Base-by-base conservation (phyloP, 2,888 invertebrate species). In the Nymphalis c-album region DNA sequence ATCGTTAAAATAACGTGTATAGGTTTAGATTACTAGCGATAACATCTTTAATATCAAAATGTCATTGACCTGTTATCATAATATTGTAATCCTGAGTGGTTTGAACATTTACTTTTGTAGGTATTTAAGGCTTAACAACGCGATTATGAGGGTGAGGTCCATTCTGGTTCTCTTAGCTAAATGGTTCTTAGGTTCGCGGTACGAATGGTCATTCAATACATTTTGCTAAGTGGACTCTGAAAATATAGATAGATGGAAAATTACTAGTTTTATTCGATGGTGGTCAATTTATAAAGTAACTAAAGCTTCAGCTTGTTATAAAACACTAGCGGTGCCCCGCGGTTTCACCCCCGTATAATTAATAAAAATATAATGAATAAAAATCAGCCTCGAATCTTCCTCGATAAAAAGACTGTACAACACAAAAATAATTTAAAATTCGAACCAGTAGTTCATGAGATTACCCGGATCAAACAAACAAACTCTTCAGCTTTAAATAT, bases 111-210 rank as follows among this genome's bases (percentile, higher is more conserved):
- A 47, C 60, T 64, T 63, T 57, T 22, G 60, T 59, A 57, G 58
- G 48, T 53, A 53, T 22, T 20, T 26, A 51, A 60, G 63, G 22
- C 20, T 60, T 31, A 59, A 45, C 65, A 53, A 47, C 60, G 55
- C 53, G 10, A 7, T 55, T 48, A 55, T 50, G 45, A 60, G 59
- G 60, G 65, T 60, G 26, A 35, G 53, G 16, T 3, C 60, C 64
- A 64, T 68, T 68, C 31, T 26, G 48, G 46, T 58, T 58, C 68
- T 68, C 64, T 68, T 68, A 68, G 60, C 68, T 48, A 68, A 68
- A 64, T 68, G 68, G 64, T 31, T 68, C 63, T 55, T 55, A 63
- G 55, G 26, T 7, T 40, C 31, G 20, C 31, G 55, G 31, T 31
- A 55, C 17, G 26, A 55, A 55, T 31, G 55, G 55, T 7, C 31